Evolutionary conservation across 2,888 invertebrate genomes (phyloP).

Genomic region (Ormyrus labotus): DNA sequence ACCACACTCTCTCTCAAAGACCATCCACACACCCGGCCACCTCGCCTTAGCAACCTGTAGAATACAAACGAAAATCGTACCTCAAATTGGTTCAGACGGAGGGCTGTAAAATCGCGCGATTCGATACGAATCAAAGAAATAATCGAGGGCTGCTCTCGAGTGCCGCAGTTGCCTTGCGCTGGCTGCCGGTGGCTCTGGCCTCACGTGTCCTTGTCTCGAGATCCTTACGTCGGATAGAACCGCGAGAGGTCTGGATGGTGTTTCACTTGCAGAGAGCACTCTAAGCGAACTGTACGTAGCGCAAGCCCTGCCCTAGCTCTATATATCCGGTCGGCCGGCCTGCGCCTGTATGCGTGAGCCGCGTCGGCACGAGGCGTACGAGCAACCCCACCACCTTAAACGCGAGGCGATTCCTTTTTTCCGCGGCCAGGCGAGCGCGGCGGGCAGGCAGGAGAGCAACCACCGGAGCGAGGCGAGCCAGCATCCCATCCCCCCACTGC

Average conservation of each 20-base stretch:
- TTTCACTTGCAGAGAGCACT: constrained; percentile 67
- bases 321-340: constrained; percentile 74
- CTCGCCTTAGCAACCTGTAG: no score
- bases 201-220: neutral
- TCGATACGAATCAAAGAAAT: constrained; percentile 60
- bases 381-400: constrained; percentile 45
- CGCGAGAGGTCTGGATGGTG: neutral
- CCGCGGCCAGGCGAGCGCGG: neutral
- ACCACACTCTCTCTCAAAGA: no score
- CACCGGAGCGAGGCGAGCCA: constrained; percentile 64
- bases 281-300: constrained; percentile 75
- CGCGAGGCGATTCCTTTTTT: constrained; percentile 7
- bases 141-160: neutral
- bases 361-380: neutral
- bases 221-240: constrained; percentile 2
- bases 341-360: constrained; percentile 37
- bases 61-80: no score
- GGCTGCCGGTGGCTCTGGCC: neutral
- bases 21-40: no score
- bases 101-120: constrained; percentile 48
- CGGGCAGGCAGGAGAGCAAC: constrained; percentile 57
- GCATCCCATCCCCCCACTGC: no score
- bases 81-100: no score
- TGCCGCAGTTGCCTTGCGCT: neutral
- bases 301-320: constrained; percentile 76